A percentile compares a stretch with the other conserved stretches of the same genome.
phyloP scores from a whole-genome alignment of 2,888 invertebrate genomes.

The Napeogenes inachia region DNA sequence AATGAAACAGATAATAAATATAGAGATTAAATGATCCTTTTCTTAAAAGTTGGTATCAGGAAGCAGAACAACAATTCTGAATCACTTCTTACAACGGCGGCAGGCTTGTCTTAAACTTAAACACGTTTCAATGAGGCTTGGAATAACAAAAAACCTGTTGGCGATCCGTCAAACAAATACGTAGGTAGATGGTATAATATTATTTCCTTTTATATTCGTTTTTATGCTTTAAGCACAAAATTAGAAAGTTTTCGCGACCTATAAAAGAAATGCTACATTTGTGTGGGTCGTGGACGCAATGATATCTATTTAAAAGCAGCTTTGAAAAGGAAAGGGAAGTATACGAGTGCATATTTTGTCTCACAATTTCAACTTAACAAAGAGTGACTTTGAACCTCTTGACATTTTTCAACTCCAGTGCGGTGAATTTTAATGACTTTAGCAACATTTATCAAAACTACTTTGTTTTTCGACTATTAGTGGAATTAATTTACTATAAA shows the following conservation, averaged over 20 bases:
- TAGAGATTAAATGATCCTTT: too few relatives aligned
- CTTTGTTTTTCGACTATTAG: not conserved
- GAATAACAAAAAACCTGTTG: not conserved
- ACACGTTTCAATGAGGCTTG: not conserved
- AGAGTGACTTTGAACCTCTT: conserved; percentile 5
- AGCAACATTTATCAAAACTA: not conserved
- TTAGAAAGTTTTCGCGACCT: not conserved
- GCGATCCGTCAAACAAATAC: not conserved
- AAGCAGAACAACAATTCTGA: not conserved
- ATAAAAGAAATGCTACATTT: too few relatives aligned
- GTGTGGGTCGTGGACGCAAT: too few relatives aligned
- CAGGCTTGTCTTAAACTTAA: not conserved
- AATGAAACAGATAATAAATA: too few relatives aligned
- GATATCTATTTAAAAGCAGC: not conserved
- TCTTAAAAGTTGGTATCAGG: too few relatives aligned
- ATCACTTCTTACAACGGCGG: too few relatives aligned
- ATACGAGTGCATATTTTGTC: not conserved
- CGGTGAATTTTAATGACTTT: not conserved
- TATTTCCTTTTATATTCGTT: not conserved
- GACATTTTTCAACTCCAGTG: conserved; percentile 4
- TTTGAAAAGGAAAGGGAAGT: not conserved
- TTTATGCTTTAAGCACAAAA: not conserved
- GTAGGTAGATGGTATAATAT: too few relatives aligned
- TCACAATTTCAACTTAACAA: not conserved
- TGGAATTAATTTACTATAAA: too few relatives aligned